Evolutionary conservation across 2,113 vertebrate species (phyloP).

Genomic region (Lipotes vexillifer): DNA sequence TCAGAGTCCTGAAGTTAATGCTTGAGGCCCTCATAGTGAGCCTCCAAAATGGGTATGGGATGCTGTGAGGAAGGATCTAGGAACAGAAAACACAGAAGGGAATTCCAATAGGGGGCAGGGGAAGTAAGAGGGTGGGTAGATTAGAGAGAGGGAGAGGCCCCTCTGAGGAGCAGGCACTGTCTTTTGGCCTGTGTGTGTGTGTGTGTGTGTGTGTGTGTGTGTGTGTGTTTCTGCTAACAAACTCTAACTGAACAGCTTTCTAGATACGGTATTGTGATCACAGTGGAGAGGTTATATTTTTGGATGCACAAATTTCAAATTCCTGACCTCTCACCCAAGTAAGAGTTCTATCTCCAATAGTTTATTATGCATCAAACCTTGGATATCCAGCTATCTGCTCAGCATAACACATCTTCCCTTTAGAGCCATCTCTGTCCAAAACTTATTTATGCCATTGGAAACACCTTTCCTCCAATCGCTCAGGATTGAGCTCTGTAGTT

Average conservation of each 20-base stretch:
- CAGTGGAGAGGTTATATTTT: not conserved
- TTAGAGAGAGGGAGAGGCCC: not conserved
- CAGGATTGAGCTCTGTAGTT: not conserved
- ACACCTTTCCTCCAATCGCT: not conserved
- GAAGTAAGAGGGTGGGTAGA: not conserved
- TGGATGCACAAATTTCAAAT: not conserved
- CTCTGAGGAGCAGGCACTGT: not conserved
- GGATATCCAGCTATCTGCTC: not conserved
- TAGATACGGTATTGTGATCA: not conserved
- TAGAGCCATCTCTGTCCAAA: not conserved
- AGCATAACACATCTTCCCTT: not conserved
- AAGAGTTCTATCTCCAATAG: not conserved
- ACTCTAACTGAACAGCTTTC: not conserved
- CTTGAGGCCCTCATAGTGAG: not conserved
- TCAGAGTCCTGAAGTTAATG: not conserved
- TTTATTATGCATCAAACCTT: not conserved
- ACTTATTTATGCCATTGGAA: not conserved
- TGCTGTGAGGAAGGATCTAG: not conserved
- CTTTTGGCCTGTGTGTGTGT: not conserved
- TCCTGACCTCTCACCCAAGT: not conserved
- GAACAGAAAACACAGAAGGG: not conserved
- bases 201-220: not conserved
- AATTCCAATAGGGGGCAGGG: fast-evolving
- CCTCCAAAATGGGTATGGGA: not conserved
- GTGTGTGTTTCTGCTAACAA: not conserved